Evolutionary conservation across 2,113 vertebrate genomes (phyloP).

Genomic region (Trachemys scripta): DNA sequence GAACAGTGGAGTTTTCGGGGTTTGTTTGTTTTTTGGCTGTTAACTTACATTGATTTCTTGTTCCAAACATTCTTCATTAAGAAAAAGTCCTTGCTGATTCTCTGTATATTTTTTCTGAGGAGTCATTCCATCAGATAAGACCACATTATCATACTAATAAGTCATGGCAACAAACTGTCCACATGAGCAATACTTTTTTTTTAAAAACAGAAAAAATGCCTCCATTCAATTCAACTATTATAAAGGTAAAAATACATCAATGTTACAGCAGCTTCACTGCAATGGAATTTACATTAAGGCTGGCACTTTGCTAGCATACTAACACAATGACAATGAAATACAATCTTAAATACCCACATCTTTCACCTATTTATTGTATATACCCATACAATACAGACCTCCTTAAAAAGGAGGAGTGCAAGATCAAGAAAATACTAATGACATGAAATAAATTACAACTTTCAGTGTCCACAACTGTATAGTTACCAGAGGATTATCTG

Average conservation of each 20-base stretch:
- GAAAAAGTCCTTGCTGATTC: not conserved
- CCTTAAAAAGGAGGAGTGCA: not conserved
- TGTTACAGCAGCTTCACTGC: not conserved
- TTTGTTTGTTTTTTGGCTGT: not conserved
- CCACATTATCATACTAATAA: not conserved
- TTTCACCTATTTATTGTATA: not conserved
- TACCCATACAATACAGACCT: not conserved
- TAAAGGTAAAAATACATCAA: not conserved
- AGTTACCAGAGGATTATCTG: not conserved
- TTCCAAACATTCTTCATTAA: not conserved
- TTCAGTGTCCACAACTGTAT: not conserved
- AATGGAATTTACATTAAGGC: not conserved
- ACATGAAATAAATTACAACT: not conserved
- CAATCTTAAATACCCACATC: not conserved
- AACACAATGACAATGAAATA: not conserved
- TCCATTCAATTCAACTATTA: not conserved
- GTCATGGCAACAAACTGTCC: not conserved
- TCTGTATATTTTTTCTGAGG: not conserved
- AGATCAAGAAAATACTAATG: not conserved
- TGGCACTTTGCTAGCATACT: not conserved
- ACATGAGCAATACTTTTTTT: not conserved
- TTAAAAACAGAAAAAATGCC: accelerated
- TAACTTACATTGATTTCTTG: not conserved
- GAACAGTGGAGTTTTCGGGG: not conserved
- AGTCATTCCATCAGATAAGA: not conserved